Evolutionary conservation across 2,888 invertebrate species (phyloP).

Genomic region (Philereme vetulata): DNA sequence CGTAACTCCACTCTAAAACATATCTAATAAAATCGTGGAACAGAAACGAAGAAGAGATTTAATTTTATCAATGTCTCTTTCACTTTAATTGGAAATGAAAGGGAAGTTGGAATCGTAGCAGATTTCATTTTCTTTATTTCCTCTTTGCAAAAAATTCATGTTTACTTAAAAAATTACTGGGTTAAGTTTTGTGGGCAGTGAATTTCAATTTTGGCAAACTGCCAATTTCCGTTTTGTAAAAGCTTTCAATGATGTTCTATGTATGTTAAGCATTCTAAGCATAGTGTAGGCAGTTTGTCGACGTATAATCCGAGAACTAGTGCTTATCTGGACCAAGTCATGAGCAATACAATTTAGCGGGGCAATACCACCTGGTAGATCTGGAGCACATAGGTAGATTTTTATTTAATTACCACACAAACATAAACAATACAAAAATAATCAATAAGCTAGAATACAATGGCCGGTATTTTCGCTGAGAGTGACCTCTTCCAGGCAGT

Average conservation of each 20-base stretch:
- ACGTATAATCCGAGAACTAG: too few relatives aligned
- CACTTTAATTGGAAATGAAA: constrained; percentile 27
- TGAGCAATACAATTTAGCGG: too few relatives aligned
- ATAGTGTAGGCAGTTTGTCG: too few relatives aligned
- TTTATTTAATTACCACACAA: too few relatives aligned
- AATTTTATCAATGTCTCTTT: constrained; percentile 8
- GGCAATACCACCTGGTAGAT: too few relatives aligned
- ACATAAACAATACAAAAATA: too few relatives aligned
- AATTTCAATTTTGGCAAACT: constrained; percentile 13
- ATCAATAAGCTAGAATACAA: too few relatives aligned
- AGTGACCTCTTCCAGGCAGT: too few relatives aligned
- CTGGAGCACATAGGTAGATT: too few relatives aligned
- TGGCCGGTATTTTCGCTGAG: too few relatives aligned
- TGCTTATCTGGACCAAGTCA: too few relatives aligned
- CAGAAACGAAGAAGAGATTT: constrained; percentile 4
- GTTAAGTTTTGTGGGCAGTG: constrained; percentile 11
- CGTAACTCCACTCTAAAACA: constrained; percentile 2
- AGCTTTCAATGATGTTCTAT: background rate
- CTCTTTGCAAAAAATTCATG: constrained; percentile 3
- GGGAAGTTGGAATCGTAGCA: constrained; percentile 5
- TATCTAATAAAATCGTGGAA: background rate
- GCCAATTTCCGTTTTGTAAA: constrained; percentile 2
- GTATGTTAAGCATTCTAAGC: too few relatives aligned
- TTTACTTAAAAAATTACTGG: constrained; percentile 2
- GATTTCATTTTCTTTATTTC: constrained; percentile 14